Evolutionary conservation across 1,140 invertebrate species (phyloP), one percentile per base, ranked within the genome.

Genomic region (Ephestia elutella): DNA sequence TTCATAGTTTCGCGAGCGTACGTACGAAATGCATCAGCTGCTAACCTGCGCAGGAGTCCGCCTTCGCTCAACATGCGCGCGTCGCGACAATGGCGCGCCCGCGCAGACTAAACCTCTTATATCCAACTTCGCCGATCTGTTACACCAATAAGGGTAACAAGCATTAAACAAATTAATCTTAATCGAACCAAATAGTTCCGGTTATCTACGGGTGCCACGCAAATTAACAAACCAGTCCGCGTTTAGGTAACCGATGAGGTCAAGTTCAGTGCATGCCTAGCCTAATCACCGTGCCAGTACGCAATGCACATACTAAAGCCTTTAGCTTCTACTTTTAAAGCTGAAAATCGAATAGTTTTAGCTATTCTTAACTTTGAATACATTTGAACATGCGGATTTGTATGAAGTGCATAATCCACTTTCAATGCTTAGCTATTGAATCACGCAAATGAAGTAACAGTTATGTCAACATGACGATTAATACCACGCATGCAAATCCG

Each of bases 41-140:
- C 53, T n/a, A n/a, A 32, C 13, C 32, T 56, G 44, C 64, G 60
- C 64, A 50, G 19, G 57, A 50, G 60, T 57, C 57, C 38, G 21
- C 44, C 54, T 60, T 48, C 49, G 30, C 59, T 57, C 54, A 53
- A 63, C 64, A 63, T 69, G 71, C 65, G 59, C 65, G 56, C 49
- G 49, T 63, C 66, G 65, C 49, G 57, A 60, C 61, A 67, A 59
- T 67, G 64, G 66, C 75, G 75, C 56, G 56, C 78, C 72, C 80
- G 77, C 70, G 62, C 11, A 17, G 48, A 10, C 60, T 62, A 49
- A 60, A 57, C 63, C 66, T 70, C 75, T 25, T 82, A 78, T 82
- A 82, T 82, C 20, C 19, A 80, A 65, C 70, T 30, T 21, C 30
- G 18, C 53, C 49, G 21, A 57, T 51, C 32, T 17, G 38, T 32